Percentiles rank a stretch among this genome's conserved stretches.
Conservation (phyloP, 2,797 vertebrate genomes). For the Champsocephalus gunnari region DNA sequence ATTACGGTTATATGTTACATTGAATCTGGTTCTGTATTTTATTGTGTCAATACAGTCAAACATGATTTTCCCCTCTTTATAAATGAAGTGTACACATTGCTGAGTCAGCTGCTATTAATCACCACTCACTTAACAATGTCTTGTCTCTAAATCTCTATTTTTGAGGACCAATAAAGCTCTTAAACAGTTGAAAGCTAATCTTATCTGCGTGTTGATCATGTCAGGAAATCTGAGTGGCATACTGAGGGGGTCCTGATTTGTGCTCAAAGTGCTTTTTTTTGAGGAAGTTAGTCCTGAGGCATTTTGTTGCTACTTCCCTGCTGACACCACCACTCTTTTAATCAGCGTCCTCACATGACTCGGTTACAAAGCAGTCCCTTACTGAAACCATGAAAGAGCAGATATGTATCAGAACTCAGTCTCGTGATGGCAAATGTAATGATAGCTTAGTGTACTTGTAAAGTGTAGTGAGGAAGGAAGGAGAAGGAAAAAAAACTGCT, state of each 20-base stretch:
- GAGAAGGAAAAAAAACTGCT: background rate
- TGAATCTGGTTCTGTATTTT: background rate
- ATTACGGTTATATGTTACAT: background rate
- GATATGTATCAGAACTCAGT: constrained; percentile 35
- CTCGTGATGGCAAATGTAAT: constrained; percentile 47
- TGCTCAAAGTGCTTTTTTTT: background rate
- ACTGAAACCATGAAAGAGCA: constrained; percentile 44
- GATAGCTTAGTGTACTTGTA: background rate
- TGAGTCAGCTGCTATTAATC: no score
- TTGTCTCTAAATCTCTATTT: background rate
- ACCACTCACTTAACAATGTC: background rate
- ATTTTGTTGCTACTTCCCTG: constrained; percentile 59
- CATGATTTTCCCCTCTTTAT: background rate
- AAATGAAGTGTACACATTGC: background rate
- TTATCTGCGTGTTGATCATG: constrained; percentile 14
- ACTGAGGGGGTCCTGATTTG: background rate
- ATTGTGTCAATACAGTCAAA: background rate
- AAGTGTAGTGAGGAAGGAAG: constrained; percentile 7
- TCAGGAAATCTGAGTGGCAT: background rate
- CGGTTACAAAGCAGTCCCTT: constrained; percentile 29
- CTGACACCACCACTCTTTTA: constrained; percentile 31
- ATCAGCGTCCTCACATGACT: constrained; percentile 70
- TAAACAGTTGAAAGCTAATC: background rate
- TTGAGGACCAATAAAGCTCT: no score
- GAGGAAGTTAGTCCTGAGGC: constrained; percentile 54